Base-by-base conservation (phyloP, 1,140 invertebrate species). In the Euura lappo region DNA sequence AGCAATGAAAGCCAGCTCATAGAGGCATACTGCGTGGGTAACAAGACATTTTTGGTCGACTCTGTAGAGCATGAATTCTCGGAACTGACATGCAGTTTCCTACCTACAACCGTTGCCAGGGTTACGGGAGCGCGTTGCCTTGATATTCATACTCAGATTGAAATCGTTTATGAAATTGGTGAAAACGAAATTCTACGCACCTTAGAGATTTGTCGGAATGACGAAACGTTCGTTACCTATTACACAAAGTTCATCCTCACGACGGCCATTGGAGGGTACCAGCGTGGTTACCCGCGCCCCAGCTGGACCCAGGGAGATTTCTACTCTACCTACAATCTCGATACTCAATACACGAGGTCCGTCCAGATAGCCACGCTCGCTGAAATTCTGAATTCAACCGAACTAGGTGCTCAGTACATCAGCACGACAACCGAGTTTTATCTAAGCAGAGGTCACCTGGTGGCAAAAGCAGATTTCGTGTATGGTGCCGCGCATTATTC, bases 381-480 rank as follows among this genome's bases (percentile, higher is more conserved):
- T 11, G 71, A 43, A 4, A 75, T 85, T 4, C 45, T 89, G 1
- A 81, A 80, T 5, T 83, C 86, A 2, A n/a, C 44, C 3, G 42
- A 79, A 64, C 71, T 82, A 11, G 82, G 79, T 2, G 47, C 64
- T 0, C 71, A 70, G 10, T 84, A 83, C 72, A 77, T 88, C 2
- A 72, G 77, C 4, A 45, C 60, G n/a, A 76, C 42, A 2, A 74
- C 45, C 11, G 76, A 82, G 71, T 74, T 83, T 3, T 84, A 42
- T 68, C 72, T 89, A 2, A 71, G 86, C 1, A 79, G 85, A 42
- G 89, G 89, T 42, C 89, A 90, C 72, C 69, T 90, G 45, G 73
- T 80, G 0, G 86, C 89, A 0, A 88, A 88, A 74, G 83, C 79
- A 6, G 89, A 91, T 71, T 88, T 87, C 75, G n/a, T 90, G 45